Percentiles rank a stretch among this genome's conserved stretches.
Evolutionary conservation across 2,888 invertebrate genomes (phyloP).

Genomic region (Pterostichus madidus): DNA sequence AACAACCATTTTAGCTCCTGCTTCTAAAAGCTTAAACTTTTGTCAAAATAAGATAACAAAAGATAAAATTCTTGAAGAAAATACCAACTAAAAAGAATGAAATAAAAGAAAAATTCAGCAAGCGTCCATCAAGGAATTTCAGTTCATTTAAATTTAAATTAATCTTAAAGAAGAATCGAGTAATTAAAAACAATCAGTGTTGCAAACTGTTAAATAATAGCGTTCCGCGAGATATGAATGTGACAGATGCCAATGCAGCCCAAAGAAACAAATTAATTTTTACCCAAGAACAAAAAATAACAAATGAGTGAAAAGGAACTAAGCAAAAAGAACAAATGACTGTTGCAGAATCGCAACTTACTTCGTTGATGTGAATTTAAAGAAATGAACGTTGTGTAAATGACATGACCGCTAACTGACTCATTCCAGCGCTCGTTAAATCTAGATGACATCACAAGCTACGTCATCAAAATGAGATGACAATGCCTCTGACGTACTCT

Average conservation of each 20-base stretch:
- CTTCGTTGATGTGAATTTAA: constrained; percentile 44
- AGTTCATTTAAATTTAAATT: constrained; percentile 64
- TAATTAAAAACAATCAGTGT: constrained; percentile 64
- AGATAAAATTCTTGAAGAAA: neutral
- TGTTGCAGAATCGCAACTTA: constrained; percentile 13
- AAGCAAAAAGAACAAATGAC: constrained; percentile 39
- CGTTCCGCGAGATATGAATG: constrained; percentile 27
- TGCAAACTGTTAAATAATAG: constrained; percentile 59
- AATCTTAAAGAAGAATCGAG: constrained; percentile 55
- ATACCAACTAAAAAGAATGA: constrained; percentile 20
- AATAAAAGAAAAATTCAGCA: constrained; percentile 39
- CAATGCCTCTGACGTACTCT: constrained; percentile 17
- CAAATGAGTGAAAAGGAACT: constrained; percentile 19
- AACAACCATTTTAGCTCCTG: neutral
- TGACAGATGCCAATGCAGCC: constrained; percentile 58
- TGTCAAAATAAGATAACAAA: too few relatives aligned
- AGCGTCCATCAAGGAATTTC: constrained; percentile 43
- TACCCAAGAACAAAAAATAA: constrained; percentile 6
- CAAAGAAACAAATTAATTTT: constrained; percentile 53
- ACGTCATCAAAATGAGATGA: constrained; percentile 54
- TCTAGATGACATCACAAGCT: constrained; percentile 31
- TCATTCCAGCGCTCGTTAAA: constrained; percentile 39
- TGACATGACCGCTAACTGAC: constrained; percentile 62
- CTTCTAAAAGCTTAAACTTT: too few relatives aligned
- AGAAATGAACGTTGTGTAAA: constrained; percentile 43